phyloP scores from a whole-genome alignment of 1,140 invertebrate genomes.

The Aphis gossypii region DNA sequence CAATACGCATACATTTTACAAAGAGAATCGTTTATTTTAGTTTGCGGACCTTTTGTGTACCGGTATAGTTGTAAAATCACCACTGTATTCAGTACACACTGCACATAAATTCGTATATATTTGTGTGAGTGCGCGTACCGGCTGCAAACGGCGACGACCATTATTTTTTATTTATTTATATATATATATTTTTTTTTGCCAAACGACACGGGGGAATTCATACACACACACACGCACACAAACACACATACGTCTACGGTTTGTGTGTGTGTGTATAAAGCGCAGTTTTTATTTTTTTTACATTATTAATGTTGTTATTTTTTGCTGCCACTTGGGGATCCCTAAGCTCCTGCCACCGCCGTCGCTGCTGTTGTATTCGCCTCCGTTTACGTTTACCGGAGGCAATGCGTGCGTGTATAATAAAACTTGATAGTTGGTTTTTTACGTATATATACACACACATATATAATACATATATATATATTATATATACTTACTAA shows the following conservation, averaged over 20 bases:
- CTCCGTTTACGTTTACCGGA: neutral
- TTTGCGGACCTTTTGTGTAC: constrained; percentile 24
- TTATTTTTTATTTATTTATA: constrained; percentile 23
- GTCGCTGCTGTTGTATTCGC: neutral
- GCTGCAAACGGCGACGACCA: constrained; percentile 9
- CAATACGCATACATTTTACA: neutral
- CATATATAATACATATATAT: too few relatives aligned
- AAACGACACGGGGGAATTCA: neutral
- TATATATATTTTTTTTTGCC: neutral
- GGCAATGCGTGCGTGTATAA: neutral
- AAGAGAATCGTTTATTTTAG: constrained; percentile 50
- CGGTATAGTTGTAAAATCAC: constrained; percentile 8
- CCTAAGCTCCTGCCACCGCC: neutral
- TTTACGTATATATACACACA: too few relatives aligned
- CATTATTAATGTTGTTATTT: constrained; percentile 36
- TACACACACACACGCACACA: neutral
- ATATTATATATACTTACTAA: too few relatives aligned
- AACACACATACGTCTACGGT: neutral
- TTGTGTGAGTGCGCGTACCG: neutral
- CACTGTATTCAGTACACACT: neutral
- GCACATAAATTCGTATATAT: neutral
- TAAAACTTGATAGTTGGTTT: neutral
- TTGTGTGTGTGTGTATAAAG: too few relatives aligned
- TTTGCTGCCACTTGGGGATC: constrained; percentile 10
- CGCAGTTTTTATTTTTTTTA: neutral